Base-by-base conservation (phyloP, 1,140 invertebrate genomes). In the Portunus trituberculatus region DNA sequence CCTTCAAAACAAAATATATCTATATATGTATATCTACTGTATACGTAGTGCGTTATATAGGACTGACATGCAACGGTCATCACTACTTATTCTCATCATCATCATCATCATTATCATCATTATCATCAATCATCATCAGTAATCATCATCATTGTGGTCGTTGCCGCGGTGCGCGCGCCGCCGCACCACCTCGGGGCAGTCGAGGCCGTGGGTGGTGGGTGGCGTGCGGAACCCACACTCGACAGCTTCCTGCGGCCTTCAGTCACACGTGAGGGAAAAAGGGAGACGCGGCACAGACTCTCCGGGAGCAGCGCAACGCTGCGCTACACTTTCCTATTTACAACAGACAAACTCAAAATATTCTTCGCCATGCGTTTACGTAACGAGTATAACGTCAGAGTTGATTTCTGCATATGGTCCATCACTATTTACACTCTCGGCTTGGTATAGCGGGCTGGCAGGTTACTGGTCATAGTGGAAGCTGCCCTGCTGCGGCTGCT, bases 401-500 rank as follows among this genome's bases (percentile, higher is more conserved):
- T 92, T 82, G 91, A 67, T 86, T 93, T 52, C 12, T 83, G 46
- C 82, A 93, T 86, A 87, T 46, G 29, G 83, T 25, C 84, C 25
- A 67, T 91, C 28, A 52, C 12, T 94, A 94, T 94, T 76, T 92
- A 92, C 94, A 95, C 32, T 45, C 20, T 25, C 52, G n/a, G 25
- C 31, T 12, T 25, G 67, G 39, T 6, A 6, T 39, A 6, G 39
- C 39, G 39, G 39, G 39, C 39, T 39, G 39, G 32, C 32, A 86
- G n/a, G 10, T 67, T 96, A 96, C 96, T 96, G 96, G 93, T 96
- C 93, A 52, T 96, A 96, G 87, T 96, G 96, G 82, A 96, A 96
- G 76, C 90, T 94, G 28, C 92, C 93, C 95, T 87, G 92, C 76
- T 92, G 52, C 86, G 67, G 89, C 25, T 67, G 96, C 83, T 97